A percentile compares a stretch with the other conserved stretches of the same genome.
These are phyloP conservation scores for Melanostigma gelatinosum DNA, from an alignment of 2,113 vertebrate genomes.

Conservation along the genomic window DNA sequence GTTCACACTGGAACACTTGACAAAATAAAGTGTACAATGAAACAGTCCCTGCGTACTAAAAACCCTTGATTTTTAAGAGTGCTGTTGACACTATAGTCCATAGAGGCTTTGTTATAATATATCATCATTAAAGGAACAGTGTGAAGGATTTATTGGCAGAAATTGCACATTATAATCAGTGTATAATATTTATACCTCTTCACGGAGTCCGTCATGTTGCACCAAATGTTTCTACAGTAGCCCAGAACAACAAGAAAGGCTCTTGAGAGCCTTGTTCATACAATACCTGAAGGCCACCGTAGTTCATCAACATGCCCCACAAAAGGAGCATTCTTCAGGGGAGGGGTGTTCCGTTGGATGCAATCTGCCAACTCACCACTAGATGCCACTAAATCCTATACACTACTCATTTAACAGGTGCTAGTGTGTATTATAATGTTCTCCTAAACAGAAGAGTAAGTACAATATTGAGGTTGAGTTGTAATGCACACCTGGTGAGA, in stretches of 20 bases:
- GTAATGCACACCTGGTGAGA: not conserved
- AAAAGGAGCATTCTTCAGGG: not conserved
- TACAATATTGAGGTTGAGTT: no score
- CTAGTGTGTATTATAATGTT: not conserved
- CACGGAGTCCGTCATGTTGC: not conserved
- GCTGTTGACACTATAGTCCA: not conserved
- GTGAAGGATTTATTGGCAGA: no score
- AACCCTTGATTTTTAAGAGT: not conserved
- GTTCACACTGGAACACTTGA: not conserved
- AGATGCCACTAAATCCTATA: not conserved
- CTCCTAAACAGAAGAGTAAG: not conserved
- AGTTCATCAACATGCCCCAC: no score
- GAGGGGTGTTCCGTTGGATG: no score
- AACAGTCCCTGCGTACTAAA: not conserved
- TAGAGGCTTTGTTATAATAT: no score
- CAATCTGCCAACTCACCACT: no score
- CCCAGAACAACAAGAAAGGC: no score
- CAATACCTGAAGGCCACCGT: no score
- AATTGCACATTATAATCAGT: no score
- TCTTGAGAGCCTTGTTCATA: no score
- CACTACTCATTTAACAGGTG: not conserved
- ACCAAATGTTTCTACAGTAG: no score
- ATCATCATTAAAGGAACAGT: no score
- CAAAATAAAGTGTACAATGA: not conserved
- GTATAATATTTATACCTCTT: not conserved